Evolutionary conservation across 1,140 invertebrate species (phyloP).

Genomic region (Helicoverpa zea): DNA sequence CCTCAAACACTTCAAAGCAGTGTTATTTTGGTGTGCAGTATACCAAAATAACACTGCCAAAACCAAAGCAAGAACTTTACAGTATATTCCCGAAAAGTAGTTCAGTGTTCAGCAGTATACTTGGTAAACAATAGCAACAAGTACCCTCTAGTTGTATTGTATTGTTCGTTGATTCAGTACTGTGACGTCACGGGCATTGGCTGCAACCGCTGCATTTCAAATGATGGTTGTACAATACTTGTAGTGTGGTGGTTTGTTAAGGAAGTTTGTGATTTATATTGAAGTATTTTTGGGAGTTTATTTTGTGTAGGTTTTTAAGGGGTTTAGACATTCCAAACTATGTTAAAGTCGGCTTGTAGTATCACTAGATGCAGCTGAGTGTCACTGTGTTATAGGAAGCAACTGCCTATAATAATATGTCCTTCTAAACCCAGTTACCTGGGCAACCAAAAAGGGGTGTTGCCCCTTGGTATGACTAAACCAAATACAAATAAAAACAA

Average conservation of each 20-base stretch:
- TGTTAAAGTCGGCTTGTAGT: no score
- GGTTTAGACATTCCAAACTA: no score
- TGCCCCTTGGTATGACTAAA: no score
- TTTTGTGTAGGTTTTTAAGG: not conserved
- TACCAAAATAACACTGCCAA: no score
- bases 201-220: not conserved
- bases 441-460: no score
- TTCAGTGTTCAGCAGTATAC: not conserved
- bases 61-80: no score
- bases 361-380: no score
- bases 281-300: not conserved
- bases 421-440: no score
- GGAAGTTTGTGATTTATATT: not conserved
- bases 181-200: not conserved
- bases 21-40: no score
- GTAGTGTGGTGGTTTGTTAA: not conserved
- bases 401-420: no score
- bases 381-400: no score
- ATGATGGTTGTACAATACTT: not conserved
- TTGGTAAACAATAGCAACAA: slow-evolving; percentile 4
- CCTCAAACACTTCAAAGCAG: no score
- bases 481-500: not conserved
- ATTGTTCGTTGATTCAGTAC: not conserved
- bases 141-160: not conserved
- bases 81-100: not conserved